A percentile compares a stretch with the other conserved stretches of the same genome.
phyloP scores from a whole-genome alignment of 2,797 vertebrate species.

The Manis pentadactyla region DNA sequence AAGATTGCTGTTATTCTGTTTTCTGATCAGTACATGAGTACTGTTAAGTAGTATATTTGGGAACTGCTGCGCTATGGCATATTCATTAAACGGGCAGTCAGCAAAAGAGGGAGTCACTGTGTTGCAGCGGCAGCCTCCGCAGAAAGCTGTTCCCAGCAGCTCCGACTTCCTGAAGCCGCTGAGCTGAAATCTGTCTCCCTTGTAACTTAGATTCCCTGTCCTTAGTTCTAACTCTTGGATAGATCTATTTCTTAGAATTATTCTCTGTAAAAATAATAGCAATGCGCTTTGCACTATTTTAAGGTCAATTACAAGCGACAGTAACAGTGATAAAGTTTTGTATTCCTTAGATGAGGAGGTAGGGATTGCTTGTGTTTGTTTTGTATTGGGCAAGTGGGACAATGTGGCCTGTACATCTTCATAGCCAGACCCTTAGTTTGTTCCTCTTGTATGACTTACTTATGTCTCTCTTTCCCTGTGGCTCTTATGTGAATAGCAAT shows the following conservation, averaged over 20 bases:
- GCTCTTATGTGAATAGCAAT: not conserved
- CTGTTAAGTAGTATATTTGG: not conserved
- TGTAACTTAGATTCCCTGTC: not conserved
- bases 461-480: not conserved
- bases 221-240: not conserved
- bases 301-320: conserved; percentile 14
- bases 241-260: conserved; percentile 28
- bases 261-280: conserved; percentile 19
- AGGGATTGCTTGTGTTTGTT: not conserved
- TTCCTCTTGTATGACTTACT: not conserved
- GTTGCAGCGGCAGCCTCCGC: not conserved
- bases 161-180: not conserved
- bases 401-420: not conserved
- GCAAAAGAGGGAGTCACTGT: not conserved
- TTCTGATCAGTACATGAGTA: not conserved
- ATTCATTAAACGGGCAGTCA: not conserved
- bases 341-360: not conserved
- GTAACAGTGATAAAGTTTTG: not conserved
- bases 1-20: not conserved
- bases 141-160: not conserved
- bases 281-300: conserved; percentile 4
- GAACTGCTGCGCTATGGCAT: not conserved
- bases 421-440: not conserved
- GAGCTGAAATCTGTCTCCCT: conserved; percentile 29
- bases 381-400: not conserved